A percentile compares a stretch with the other conserved stretches of the same genome.
Conservation (phyloP, 2,113 vertebrate genomes). For the Cygnus atratus region DNA sequence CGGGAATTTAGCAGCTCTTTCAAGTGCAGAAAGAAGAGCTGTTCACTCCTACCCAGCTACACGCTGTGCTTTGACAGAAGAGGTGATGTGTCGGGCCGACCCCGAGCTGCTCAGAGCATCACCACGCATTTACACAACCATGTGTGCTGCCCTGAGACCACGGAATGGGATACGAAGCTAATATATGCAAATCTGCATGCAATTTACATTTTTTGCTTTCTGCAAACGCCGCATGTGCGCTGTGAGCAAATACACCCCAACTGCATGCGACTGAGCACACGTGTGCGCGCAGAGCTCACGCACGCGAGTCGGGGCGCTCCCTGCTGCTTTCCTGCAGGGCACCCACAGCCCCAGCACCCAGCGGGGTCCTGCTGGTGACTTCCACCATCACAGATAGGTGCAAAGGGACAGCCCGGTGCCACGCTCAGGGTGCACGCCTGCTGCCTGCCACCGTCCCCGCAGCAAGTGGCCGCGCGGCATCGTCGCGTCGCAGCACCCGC, state of each 20-base stretch:
- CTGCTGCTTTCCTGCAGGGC: neutral
- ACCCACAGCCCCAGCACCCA: fast-evolving
- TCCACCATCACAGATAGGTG: fast-evolving
- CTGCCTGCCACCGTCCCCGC: fast-evolving
- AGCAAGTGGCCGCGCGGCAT: neutral
- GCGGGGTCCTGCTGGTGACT: fast-evolving
- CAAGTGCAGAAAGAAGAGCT: neutral
- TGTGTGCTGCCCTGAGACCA: neutral
- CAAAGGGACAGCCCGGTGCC: neutral
- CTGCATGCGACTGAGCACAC: neutral
- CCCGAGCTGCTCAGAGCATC: neutral
- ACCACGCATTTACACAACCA: neutral
- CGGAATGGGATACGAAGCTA: neutral
- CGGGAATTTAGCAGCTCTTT: neutral
- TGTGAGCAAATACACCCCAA: neutral
- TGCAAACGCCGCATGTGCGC: neutral
- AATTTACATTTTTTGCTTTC: neutral
- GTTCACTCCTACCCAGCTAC: neutral
- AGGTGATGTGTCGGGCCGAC: neutral
- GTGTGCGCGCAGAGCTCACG: fast-evolving
- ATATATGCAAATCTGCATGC: neutral
- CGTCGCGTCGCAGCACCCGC: neutral
- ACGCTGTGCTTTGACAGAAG: fast-evolving
- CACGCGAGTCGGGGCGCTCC: fast-evolving
- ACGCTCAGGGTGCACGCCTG: fast-evolving